Evolutionary conservation across 1,140 invertebrate species (phyloP).

Genomic region (Ooceraea biroi): DNA sequence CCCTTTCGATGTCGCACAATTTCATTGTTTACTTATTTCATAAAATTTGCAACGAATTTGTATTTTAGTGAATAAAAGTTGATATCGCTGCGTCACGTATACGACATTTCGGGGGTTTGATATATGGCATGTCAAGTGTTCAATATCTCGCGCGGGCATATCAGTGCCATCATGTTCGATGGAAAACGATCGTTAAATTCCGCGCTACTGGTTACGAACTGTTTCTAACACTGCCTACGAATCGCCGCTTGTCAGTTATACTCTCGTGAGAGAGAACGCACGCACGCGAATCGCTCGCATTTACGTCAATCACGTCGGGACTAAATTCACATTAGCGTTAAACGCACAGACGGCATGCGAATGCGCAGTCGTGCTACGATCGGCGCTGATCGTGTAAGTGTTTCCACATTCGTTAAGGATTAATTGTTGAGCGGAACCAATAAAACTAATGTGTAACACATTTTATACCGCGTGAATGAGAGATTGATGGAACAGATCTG

Average conservation of each 20-base stretch:
- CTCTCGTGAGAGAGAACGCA: constrained; percentile 21
- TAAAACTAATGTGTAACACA: constrained; percentile 8
- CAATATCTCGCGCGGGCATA: constrained; percentile 13
- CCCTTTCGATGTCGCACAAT: background rate
- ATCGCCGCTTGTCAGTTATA: constrained; percentile 35
- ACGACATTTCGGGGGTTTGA: background rate
- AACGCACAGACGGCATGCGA: constrained; percentile 38
- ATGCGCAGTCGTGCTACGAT: background rate
- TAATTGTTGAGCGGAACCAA: constrained; percentile 32
- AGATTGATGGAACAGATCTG: constrained; percentile 8
- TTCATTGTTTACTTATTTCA: background rate
- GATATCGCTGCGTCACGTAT: background rate
- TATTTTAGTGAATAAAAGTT: background rate
- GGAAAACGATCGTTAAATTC: constrained; percentile 28
- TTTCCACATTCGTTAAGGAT: constrained; percentile 9
- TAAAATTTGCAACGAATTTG: constrained; percentile 1
- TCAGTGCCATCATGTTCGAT: background rate
- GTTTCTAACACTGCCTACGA: background rate
- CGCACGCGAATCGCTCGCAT: constrained; percentile 37
- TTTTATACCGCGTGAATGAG: background rate
- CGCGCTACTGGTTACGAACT: background rate
- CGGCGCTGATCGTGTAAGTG: constrained; percentile 15
- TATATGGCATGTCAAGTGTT: background rate
- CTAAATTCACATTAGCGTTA: constrained; percentile 52
- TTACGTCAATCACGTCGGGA: constrained; percentile 49